phyloP scores from a whole-genome alignment of 2,888 invertebrate species.

The Malthinus seriepunctatus region DNA sequence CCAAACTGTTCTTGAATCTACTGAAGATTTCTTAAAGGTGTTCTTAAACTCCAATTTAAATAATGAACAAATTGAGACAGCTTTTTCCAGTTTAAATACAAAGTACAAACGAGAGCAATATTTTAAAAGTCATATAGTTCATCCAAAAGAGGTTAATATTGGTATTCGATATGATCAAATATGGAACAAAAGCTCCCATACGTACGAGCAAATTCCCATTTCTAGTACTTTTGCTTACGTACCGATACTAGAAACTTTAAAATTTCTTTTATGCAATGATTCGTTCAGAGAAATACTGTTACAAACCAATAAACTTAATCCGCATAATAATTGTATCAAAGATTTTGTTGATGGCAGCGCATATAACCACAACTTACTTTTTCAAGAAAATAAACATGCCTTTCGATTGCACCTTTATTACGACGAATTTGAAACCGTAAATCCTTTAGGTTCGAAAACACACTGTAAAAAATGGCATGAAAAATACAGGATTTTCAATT shows the following conservation, averaged over 20 bases:
- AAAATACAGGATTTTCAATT: no score
- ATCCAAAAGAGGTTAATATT: conserved; percentile 5
- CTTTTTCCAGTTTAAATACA: no score
- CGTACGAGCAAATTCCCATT: conserved; percentile 5
- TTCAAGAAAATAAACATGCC: conserved; percentile 1
- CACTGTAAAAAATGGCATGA: no score
- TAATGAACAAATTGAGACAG: no score
- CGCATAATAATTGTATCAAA: no score
- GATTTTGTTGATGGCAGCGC: no score
- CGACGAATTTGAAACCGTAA: conserved; percentile 28
- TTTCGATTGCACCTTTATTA: conserved; percentile 25
- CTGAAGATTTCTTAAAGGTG: no score
- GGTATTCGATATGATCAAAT: conserved; percentile 10
- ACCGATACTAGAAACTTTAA: conserved; percentile 13
- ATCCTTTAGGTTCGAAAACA: conserved; percentile 25
- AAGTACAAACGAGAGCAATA: conserved; percentile 14
- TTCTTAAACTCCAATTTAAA: no score
- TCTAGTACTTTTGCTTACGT: conserved; percentile 13
- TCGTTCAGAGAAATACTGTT: conserved; percentile 19
- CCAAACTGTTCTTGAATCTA: no score
- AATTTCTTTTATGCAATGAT: conserved; percentile 11
- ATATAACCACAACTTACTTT: conserved; percentile 4
- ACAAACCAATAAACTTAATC: no score
- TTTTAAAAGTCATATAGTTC: conserved; percentile 12
- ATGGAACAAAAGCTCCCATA: conserved; percentile 1